Evolutionary conservation across 2,113 vertebrate genomes (phyloP), one percentile per base, ranked within the genome.

Genomic region (Athene noctua): DNA sequence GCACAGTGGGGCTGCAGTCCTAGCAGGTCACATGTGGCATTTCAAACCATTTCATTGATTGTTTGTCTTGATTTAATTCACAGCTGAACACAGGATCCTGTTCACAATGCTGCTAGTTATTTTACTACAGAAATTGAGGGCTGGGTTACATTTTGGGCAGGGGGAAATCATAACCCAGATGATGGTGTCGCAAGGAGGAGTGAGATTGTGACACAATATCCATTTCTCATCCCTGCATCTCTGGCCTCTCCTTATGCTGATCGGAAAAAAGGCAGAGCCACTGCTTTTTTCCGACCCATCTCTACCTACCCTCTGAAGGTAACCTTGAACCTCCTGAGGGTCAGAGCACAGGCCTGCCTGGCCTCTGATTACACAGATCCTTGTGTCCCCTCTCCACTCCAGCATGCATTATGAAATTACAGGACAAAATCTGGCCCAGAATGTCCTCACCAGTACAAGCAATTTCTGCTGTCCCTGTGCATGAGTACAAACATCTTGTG

Each of bases 361-460:
- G 29, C 16, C 25, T 46, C 44, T 46, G 44, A 6, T 42, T 30
- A 49, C 1, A 0, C 32, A 92, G 40, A n/a, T 57, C 36, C 19
- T 47, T 0, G 0, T 13, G 18, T 81, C 7, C 7, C 11, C 6
- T 0, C 23, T 68, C 58, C 23, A 80, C 14, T 12, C 9, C 22
- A 49, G 15, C 2, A 2, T 1, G 3, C 15, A 19, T 36, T 85
- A 27, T 74, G 66, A 86, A 85, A 78, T 23, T 55, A 59, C 8
- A 80, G 58, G 34, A 38, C 25, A 80, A 67, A 91, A 59, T 36
- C 30, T 38, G 36, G 15, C 30, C 40, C n/a, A 47, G 59, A 27
- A 92, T 65, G 22, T 57, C 40, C 65, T 42, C 32, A 44, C 27
- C 19, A 40, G 55, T 23, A n/a, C 11, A 68, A 83, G 9, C 6